Evolutionary conservation across 2,888 invertebrate genomes (phyloP), one percentile per base, ranked within the genome.

Genomic region (Pandemis cinnamomeana): DNA sequence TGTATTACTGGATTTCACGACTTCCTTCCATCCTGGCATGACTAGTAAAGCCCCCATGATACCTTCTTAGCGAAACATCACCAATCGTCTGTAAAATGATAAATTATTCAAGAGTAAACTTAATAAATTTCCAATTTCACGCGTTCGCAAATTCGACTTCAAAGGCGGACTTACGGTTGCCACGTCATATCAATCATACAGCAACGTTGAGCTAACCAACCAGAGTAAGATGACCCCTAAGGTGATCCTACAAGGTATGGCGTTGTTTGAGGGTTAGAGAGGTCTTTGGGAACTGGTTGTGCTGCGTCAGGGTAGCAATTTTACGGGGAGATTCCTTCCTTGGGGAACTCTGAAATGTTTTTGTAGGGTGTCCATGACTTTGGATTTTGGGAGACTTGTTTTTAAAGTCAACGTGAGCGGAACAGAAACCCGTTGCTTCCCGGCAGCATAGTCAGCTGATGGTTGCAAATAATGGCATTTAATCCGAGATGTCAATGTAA

Each of bases 51-150:
- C 55, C 69, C 51, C 60, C 6, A 41, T 48, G 36, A 61, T 51
- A 46, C 51, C 51, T 44, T 46, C 72, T 36, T 51, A 46, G 60
- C 20, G n/a, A 27, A 48, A 55, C 67, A 53, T 41, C 67, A 48
- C 67, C 41, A 70, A 73, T 73, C 69, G 73, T 20, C 60, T 53
- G 73, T 66, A 36, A 73, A 69, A 73, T 73, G 73, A 73, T 73
- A 70, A 73, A 73, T 73, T 73, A 73, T 73, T 73, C 73, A 51
- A 15, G 42, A 70, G 73, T 70, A 73, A 73, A 73, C 69, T 70
- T 73, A 73, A 73, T 73, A 73, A 73, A 73, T 73, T 73, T 73
- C 73, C 73, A 73, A 73, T 73, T 73, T 73, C 73, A 73, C 73
- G 73, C 73, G 73, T 60, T 69, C 66, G 69, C 64, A 70, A 63